Evolutionary conservation across 1,140 invertebrate genomes (phyloP).

Genomic region (Tigriopus japonicus): DNA sequence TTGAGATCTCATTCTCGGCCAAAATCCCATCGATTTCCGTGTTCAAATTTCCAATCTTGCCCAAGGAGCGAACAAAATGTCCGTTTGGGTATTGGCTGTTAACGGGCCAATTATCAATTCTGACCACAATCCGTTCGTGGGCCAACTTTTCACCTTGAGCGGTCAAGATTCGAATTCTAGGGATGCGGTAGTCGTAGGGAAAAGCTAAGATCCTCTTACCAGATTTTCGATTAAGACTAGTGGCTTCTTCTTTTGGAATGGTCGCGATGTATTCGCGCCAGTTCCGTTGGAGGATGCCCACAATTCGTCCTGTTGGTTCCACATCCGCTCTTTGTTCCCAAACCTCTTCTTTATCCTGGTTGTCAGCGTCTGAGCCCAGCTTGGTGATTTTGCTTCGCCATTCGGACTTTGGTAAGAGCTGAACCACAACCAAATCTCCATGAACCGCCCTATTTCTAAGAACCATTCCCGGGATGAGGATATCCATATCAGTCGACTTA

Average conservation of each 20-base stretch:
- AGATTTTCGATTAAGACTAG: background rate
- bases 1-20: constrained; percentile 18
- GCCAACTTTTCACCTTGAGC: constrained; percentile 14
- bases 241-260: constrained; percentile 20
- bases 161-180: constrained; percentile 29
- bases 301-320: constrained; percentile 26
- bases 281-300: constrained; percentile 31
- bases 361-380: constrained; percentile 6
- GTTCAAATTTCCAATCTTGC: constrained; percentile 25
- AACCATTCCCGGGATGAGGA: constrained; percentile 25
- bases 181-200: constrained; percentile 28
- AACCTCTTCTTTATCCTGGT: background rate
- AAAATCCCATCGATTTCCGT: constrained; percentile 21
- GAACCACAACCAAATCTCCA: constrained; percentile 28
- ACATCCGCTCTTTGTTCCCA: constrained; percentile 15
- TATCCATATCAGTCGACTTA: constrained; percentile 22
- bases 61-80: constrained; percentile 29
- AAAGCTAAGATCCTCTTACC: constrained; percentile 23
- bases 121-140: constrained; percentile 24
- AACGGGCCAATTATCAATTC: constrained; percentile 29
- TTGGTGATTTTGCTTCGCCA: constrained; percentile 21
- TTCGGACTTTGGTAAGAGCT: constrained; percentile 22
- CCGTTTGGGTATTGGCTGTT: constrained; percentile 30
- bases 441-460: constrained; percentile 29
- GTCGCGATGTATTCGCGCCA: constrained; percentile 30